phyloP scores from a whole-genome alignment of 1,140 invertebrate genomes.

The Sarcophaga bullata region DNA sequence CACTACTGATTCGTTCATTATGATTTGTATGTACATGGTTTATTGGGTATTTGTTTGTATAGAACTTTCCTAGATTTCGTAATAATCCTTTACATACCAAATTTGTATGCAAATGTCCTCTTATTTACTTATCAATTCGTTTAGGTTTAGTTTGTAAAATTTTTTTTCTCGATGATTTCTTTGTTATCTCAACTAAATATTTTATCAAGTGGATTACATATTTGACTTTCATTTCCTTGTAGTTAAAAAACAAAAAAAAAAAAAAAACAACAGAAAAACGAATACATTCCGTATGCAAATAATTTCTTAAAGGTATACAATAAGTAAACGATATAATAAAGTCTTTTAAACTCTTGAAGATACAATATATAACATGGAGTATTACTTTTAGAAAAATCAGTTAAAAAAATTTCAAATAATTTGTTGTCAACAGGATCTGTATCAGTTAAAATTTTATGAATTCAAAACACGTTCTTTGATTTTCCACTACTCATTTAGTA shows the following conservation, averaged over 20 bases:
- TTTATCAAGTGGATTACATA: slow-evolving; percentile 35
- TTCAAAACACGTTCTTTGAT: neutral
- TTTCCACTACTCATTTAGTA: slow-evolving; percentile 9
- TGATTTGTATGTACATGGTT: no score
- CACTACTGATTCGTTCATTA: no score
- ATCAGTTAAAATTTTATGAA: neutral
- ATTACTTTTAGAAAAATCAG: no score
- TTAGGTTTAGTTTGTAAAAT: slow-evolving; percentile 20
- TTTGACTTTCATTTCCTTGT: neutral
- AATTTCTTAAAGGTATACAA: neutral
- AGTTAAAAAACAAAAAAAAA: neutral
- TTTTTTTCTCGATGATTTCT: neutral
- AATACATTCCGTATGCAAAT: slow-evolving; percentile 10
- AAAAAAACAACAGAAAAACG: neutral
- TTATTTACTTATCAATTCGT: slow-evolving; percentile 34
- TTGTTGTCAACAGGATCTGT: neutral
- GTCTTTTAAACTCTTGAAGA: no score
- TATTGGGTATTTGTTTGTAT: neutral
- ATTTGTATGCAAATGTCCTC: slow-evolving; percentile 34
- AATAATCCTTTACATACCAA: neutral
- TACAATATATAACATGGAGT: no score
- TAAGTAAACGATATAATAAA: no score
- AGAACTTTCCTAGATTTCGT: neutral
- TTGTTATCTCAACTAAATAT: slow-evolving; percentile 37
- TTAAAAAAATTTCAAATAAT: no score